Base-by-base conservation (phyloP, 2,113 vertebrate species). In the Aplodontia rufa region DNA sequence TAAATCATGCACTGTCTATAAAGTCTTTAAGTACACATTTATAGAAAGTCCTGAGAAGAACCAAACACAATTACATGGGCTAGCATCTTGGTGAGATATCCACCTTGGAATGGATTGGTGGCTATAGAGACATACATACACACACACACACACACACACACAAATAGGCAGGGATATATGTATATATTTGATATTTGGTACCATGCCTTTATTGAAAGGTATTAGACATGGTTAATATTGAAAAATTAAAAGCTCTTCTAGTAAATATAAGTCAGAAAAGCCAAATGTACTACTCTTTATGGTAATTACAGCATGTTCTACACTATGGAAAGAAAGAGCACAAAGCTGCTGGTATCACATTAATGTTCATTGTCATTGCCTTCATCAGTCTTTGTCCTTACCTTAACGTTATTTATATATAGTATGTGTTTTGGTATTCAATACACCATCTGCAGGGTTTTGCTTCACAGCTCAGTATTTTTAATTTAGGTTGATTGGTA, bases 201-300 rank as follows among this genome's bases (percentile, higher is more conserved):
- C 49, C 71, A 64, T 0, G 55, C 20, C 51, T 84, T 92, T 89
- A 81, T 84, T 76, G 84, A 87, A 78, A 93, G n/a, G 7, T n/a
- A 88, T 60, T 90, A 84, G 60, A 58, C 6, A 86, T 45, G 80
- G 62, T 83, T 96, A 53, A 86, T 37, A 87, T 1, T 45, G 20
- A 76, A 93, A 94, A 60, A 26, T 90, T 87, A 81, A 94, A 93
- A 72, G 30, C 47, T 94, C 74, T 93, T 94, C 64, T 88, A 69
- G 10, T 60, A 87, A 95, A 90, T 84, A 37, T 30, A 94, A 85
- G 82, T 88, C 80, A 60, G 20, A 72, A 91, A 93, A 87, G 35
- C 28, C 71, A 87, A 74, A 5, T 75, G 37, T 17, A 84, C 10
- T 55, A 11, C 28, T 19, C 24, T 62, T 8, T 92, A 40, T 69